Conservation (phyloP, 2,113 vertebrate species). For the Leptocoma aspasia region DNA sequence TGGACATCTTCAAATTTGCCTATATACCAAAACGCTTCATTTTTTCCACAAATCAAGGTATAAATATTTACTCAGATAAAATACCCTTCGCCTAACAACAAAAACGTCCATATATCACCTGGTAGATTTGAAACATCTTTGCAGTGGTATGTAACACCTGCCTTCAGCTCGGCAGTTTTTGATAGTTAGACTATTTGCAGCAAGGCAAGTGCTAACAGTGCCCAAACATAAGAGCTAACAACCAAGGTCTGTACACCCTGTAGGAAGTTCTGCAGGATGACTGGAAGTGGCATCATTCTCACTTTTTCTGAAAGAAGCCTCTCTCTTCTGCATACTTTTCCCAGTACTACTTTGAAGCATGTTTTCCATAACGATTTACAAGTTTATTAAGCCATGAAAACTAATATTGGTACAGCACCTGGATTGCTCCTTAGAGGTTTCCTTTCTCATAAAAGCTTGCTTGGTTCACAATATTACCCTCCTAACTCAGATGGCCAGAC, state of each 20-base stretch:
- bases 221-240: background rate
- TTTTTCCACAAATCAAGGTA: background rate
- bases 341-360: background rate
- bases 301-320: background rate
- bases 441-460: background rate
- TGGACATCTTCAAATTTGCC: background rate
- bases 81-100: background rate
- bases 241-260: background rate
- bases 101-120: background rate
- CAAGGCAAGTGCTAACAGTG: background rate
- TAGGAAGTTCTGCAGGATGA: background rate
- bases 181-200: background rate
- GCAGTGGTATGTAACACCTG: background rate
- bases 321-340: background rate
- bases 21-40: background rate
- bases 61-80: background rate
- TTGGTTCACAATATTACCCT: background rate
- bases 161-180: background rate
- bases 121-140: background rate
- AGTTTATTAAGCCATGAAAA: background rate
- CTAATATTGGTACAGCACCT: background rate
- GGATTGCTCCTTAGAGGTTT: background rate
- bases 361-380: background rate
- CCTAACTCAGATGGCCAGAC: background rate
- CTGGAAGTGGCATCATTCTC: background rate